Percentiles rank a stretch among this genome's conserved stretches.
phyloP scores from a whole-genome alignment of 2,797 vertebrate species.

The Mormyrops boulengeri region DNA sequence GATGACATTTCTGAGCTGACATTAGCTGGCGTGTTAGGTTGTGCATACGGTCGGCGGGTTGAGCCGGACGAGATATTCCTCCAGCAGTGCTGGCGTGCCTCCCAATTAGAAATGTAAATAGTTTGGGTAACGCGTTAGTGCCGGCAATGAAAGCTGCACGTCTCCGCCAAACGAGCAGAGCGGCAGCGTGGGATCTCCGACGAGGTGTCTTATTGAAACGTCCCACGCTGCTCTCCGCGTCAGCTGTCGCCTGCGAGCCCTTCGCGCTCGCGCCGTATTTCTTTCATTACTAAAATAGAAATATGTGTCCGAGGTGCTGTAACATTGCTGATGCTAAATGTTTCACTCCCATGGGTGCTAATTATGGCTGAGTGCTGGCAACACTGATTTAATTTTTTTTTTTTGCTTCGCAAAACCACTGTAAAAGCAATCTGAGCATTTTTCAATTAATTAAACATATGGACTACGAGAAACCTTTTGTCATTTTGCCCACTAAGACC shows the following conservation, averaged over 20 bases:
- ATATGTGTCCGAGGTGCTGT: constrained; percentile 78
- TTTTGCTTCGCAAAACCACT: constrained; percentile 66
- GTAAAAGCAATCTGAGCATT: constrained; percentile 85
- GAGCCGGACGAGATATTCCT: neutral
- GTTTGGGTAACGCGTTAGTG: constrained; percentile 58
- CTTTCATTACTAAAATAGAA: constrained; percentile 83
- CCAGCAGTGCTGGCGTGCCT: constrained; percentile 43
- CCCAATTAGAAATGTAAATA: constrained; percentile 72
- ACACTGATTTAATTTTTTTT: constrained; percentile 73
- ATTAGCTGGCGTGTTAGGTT: constrained; percentile 36
- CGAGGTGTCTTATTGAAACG: constrained; percentile 77
- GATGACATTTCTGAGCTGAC: constrained; percentile 37
- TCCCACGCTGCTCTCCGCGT: constrained; percentile 71
- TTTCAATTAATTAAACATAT: constrained; percentile 96
- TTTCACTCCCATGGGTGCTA: constrained; percentile 80
- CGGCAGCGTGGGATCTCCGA: constrained; percentile 68
- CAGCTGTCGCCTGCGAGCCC: constrained; percentile 74
- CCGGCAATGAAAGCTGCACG: constrained; percentile 59
- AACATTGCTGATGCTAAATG: constrained; percentile 79
- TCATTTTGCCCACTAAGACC: constrained; percentile 79
- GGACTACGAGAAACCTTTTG: constrained; percentile 79
- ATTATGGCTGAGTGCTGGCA: constrained; percentile 84
- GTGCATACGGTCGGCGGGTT: constrained; percentile 20
- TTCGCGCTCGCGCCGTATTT: constrained; percentile 59
- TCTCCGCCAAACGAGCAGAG: constrained; percentile 65